Evolutionary conservation across 1,140 invertebrate species (phyloP).

Genomic region (Tetramorium simillimum): DNA sequence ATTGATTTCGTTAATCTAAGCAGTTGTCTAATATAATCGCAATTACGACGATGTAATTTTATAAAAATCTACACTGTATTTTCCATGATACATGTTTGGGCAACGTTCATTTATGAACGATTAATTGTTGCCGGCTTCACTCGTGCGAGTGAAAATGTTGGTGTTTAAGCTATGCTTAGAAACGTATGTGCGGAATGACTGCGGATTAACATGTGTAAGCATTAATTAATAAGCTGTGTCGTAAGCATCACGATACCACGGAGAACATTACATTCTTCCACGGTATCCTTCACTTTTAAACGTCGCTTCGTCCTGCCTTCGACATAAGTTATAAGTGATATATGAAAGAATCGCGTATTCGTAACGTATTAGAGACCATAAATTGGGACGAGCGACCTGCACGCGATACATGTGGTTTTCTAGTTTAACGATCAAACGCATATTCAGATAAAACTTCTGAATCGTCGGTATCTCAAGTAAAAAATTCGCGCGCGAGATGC

Average conservation of each 20-base stretch:
- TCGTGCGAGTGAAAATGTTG: constrained; percentile 20
- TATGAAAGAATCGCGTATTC: not conserved
- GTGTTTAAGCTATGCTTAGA: constrained; percentile 22
- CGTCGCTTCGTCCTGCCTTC: constrained; percentile 45
- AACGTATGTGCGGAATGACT: constrained; percentile 23
- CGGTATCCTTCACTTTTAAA: constrained; percentile 32
- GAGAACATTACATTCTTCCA: not conserved
- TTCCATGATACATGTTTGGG: not conserved
- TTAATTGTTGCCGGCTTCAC: constrained; percentile 15
- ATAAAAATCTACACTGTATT: not conserved
- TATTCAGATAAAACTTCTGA: constrained; percentile 4
- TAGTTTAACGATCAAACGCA: constrained; percentile 34
- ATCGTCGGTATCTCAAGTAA: constrained; percentile 7
- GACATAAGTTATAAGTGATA: constrained; percentile 21
- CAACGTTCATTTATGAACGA: not conserved
- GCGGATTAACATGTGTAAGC: constrained; percentile 30
- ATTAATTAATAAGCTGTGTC: constrained; percentile 40
- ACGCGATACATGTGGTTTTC: constrained; percentile 15
- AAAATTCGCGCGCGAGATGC: not conserved
- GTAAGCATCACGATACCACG: constrained; percentile 13
- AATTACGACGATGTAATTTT: not conserved
- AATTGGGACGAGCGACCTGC: constrained; percentile 34
- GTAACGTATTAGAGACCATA: not conserved
- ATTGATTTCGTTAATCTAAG: not conserved
- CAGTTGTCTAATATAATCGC: not conserved